phyloP scores from a whole-genome alignment of 2,113 vertebrate species.

The Prietella phreatophila region DNA sequence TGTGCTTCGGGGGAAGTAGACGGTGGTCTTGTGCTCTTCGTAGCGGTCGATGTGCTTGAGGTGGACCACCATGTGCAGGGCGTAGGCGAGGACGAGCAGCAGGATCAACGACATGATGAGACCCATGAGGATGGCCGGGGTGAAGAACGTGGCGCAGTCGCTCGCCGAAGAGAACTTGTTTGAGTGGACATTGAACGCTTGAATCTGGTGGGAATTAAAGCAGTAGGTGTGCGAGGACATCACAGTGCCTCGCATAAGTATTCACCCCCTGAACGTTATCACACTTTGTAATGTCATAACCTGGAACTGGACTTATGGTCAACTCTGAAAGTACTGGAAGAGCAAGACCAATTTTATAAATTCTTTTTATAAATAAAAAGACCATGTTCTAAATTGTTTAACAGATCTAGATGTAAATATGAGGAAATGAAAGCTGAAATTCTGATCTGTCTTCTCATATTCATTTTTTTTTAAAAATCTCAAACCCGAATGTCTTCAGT shows the following conservation, averaged over 20 bases:
- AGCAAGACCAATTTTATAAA: too few relatives aligned
- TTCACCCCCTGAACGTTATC: neutral
- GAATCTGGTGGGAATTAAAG: constrained; percentile 77
- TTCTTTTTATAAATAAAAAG: too few relatives aligned
- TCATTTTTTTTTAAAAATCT: too few relatives aligned
- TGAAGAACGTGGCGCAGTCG: constrained; percentile 85
- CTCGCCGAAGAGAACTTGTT: constrained; percentile 83
- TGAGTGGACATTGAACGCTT: constrained; percentile 86
- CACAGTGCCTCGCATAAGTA: neutral
- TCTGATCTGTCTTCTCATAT: too few relatives aligned
- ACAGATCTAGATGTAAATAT: too few relatives aligned
- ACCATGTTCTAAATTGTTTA: too few relatives aligned
- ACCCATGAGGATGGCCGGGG: constrained; percentile 89
- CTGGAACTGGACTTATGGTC: neutral
- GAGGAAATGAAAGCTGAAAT: too few relatives aligned
- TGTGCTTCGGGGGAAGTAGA: constrained; percentile 77
- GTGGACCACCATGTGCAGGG: constrained; percentile 91
- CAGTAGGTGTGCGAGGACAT: neutral
- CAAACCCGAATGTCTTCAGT: too few relatives aligned
- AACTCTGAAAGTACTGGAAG: too few relatives aligned
- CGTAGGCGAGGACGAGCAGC: constrained; percentile 87
- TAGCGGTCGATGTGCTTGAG: constrained; percentile 88
- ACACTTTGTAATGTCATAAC: neutral
- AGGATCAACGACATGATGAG: constrained; percentile 86
- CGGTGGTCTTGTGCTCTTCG: constrained; percentile 83